Base-by-base conservation (phyloP, 1,140 invertebrate species). In the Drosophila watanabei region DNA sequence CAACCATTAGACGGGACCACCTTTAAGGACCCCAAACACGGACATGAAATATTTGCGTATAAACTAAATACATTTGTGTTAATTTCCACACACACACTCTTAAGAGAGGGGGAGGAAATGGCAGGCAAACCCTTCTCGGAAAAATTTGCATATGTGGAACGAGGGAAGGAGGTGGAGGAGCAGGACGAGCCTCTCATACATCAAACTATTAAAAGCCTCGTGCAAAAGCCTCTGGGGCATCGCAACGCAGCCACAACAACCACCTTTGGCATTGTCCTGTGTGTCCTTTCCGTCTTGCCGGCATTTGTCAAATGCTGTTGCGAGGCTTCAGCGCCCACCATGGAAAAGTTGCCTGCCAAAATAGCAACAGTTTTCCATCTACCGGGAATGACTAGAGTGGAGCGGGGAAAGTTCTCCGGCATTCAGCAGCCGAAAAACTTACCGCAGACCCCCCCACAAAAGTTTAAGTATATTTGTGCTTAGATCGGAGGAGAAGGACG, bases 51-150 rank as follows among this genome's bases (percentile, higher is more conserved):
- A 82, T 82, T 79, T 76, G 28, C 63, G 75, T 66, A 61, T 63
- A 72, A 90, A 89, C 86, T 86, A 90, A 90, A 90, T 86, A 90
- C 86, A 90, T 90, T 90, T 90, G 79, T 80, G 86, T 90, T 90
- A 86, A 90, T 90, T 86, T 89, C 68, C 71, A 79, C 75, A 75
- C 75, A 62, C 43, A 56, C 45, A 43, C 33, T 16, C 20, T 24
- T 2, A 10, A 4, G 14, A 49, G 33, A 56, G 51, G 14, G 59
- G 64, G 49, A 63, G 52, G 24, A 45, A 37, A 33, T 41, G 18
- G 39, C 39, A 37, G 30, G 32, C 35, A 18, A 66, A 73, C 71
- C 58, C 82, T 82, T 90, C 66, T 76, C 64, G 66, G 57, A 59
- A 61, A 73, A 85, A 89, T 89, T 89, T 89, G 75, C 86, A 89